Percentiles rank a stretch among this genome's conserved stretches.
These are phyloP conservation scores for Varanus komodoensis DNA, from an alignment of 2,113 vertebrate species.

Conservation along the genomic window DNA sequence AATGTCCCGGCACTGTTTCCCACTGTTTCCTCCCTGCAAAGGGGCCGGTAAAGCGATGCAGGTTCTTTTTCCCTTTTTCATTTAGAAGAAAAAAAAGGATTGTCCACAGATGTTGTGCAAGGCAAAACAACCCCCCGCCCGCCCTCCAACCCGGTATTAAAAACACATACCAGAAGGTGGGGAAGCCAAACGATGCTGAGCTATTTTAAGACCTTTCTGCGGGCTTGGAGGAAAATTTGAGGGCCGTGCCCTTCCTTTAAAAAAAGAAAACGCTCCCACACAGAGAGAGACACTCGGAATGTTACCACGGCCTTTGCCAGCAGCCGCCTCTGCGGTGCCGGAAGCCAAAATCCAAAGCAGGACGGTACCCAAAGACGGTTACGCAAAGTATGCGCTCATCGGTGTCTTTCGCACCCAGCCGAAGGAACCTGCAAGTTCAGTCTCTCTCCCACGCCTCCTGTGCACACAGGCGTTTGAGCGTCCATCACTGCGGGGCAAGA, in stretches of 20 bases:
- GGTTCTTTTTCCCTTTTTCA: background rate
- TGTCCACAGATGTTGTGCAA: slow-evolving; percentile 42
- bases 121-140: background rate
- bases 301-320: no score
- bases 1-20: slow-evolving; percentile 69
- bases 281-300: background rate
- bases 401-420: no score
- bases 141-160: slow-evolving; percentile 11
- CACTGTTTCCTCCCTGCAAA: slow-evolving; percentile 62
- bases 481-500: no score
- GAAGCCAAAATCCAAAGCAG: no score
- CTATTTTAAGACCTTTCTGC: slow-evolving; percentile 63
- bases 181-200: slow-evolving; percentile 54
- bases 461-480: no score
- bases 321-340: no score
- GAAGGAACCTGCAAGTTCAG: no score
- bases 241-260: background rate
- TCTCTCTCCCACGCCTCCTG: no score
- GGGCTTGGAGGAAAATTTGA: slow-evolving; percentile 24
- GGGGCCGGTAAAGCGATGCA: slow-evolving; percentile 38
- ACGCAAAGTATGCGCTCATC: no score
- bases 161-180: background rate
- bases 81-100: background rate
- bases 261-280: background rate
- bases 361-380: no score